A percentile compares a stretch with the other conserved stretches of the same genome.
Conservation (phyloP, 2,888 invertebrate species). For the Lasioglossum malachurum region DNA sequence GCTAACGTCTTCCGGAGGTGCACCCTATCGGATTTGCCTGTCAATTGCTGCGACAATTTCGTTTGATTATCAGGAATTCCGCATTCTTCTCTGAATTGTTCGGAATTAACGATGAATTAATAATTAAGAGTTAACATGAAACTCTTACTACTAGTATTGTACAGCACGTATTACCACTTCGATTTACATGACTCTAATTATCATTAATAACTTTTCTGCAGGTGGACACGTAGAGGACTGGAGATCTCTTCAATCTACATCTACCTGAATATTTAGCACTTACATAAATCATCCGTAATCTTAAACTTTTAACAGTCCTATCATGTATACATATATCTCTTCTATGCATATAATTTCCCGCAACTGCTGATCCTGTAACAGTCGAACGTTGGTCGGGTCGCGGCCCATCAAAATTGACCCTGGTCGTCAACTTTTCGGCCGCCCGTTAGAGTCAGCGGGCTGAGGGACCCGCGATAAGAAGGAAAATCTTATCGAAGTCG, state of each 20-base stretch:
- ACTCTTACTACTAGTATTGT: too few relatives aligned
- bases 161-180: too few relatives aligned
- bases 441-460: not conserved
- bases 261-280: too few relatives aligned
- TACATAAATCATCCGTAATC: too few relatives aligned
- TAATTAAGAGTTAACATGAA: not conserved
- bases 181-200: too few relatives aligned
- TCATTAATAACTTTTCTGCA: too few relatives aligned
- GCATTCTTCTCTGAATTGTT: not conserved
- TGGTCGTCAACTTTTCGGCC: not conserved
- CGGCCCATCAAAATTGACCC: not conserved
- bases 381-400: not conserved
- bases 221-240: not conserved
- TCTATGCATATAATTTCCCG: not conserved
- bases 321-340: too few relatives aligned
- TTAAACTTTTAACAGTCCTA: not conserved
- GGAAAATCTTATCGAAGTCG: slow-evolving; percentile 51
- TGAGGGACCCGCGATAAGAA: slow-evolving; percentile 32
- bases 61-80: not conserved
- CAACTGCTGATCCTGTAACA: not conserved
- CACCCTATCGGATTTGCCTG: not conserved
- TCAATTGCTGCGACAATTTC: not conserved
- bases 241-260: too few relatives aligned
- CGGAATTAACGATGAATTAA: not conserved
- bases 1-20: not conserved